Evolutionary conservation across 2,113 vertebrate genomes (phyloP), one percentile per base, ranked within the genome.

Genomic region (Cinclus mexicanus): DNA sequence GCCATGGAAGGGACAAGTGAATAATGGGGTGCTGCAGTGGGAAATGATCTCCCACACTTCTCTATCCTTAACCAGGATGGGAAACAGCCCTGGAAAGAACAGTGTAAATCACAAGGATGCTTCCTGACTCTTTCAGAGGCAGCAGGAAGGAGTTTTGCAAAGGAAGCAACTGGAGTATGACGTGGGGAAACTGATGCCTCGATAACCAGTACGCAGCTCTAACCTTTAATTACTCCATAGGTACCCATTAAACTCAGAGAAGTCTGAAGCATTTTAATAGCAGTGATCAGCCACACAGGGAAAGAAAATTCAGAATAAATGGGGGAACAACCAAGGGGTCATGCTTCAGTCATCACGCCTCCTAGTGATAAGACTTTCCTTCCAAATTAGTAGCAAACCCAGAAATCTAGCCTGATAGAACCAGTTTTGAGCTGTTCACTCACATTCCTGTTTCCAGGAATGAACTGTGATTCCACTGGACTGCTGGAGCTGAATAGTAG

Each of bases 11-110:
- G 35, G 24, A 90, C 35, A 39, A 50, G 52, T 19, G 41, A 50
- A 0, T 22, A 42, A 69, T 10, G 12, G n/a, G 24, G 6, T 4
- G 55, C 59, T 76, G 81, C n/a, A 26, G 87, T 0, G 19, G 65
- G 39, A 67, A 59, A 41, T 42, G 11, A 16, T 56, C 37, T 78
- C 33, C 35, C 37, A 60, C 3, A 0, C 20, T 41, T 75, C 69
- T 52, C 25, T 2, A 1, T 60, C 78, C 57, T 67, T 8, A 49
- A 2, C 42, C 5, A 0, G 6, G 17, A 37, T 28, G 12, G 59
- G 61, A 37, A 88, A 67, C 28, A 33, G 42, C 39, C 64, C 55
- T 25, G 31, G 31, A 24, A 64, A 78, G 20, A 50, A 67, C 15
- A 39, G 10, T 0, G 1, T 7, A 25, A 69, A 78, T 39, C 56